Conservation (phyloP, 2,888 invertebrate genomes). For the Chrysolina americana region DNA sequence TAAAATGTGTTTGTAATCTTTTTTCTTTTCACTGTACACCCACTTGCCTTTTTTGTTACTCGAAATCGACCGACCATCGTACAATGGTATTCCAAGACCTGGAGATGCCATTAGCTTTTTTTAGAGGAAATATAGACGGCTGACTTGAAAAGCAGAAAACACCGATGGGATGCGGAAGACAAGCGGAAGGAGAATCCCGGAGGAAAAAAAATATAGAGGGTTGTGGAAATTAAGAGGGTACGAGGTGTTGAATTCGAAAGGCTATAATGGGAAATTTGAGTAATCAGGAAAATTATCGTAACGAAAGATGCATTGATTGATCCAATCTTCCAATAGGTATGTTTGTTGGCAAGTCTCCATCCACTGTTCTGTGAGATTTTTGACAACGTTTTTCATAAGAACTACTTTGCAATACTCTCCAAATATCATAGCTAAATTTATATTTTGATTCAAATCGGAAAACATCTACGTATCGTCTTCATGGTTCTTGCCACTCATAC, state of each 20-base stretch:
- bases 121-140: slow-evolving; percentile 28
- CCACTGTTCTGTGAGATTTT: too few relatives aligned
- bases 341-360: too few relatives aligned
- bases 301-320: too few relatives aligned
- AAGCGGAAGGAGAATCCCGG: slow-evolving; percentile 21
- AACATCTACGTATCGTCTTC: too few relatives aligned
- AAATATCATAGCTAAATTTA: too few relatives aligned
- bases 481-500: too few relatives aligned
- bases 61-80: slow-evolving; percentile 14
- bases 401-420: too few relatives aligned
- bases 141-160: slow-evolving; percentile 13
- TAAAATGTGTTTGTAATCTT: slow-evolving; percentile 41
- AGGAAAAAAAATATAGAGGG: slow-evolving; percentile 7
- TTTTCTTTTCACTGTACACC: slow-evolving; percentile 27
- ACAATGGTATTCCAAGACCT: slow-evolving; percentile 39
- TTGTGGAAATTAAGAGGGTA: not conserved
- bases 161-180: slow-evolving; percentile 2
- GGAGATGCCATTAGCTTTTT: slow-evolving; percentile 46
- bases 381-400: too few relatives aligned
- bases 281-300: too few relatives aligned
- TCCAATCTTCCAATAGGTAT: too few relatives aligned
- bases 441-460: too few relatives aligned
- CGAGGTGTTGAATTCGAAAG: slow-evolving; percentile 8
- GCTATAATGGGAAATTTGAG: not conserved
- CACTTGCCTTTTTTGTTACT: slow-evolving; percentile 31